These are phyloP conservation scores for Zonitis immaculata DNA, from an alignment of 2,888 invertebrate genomes.

Conservation along the genomic window DNA sequence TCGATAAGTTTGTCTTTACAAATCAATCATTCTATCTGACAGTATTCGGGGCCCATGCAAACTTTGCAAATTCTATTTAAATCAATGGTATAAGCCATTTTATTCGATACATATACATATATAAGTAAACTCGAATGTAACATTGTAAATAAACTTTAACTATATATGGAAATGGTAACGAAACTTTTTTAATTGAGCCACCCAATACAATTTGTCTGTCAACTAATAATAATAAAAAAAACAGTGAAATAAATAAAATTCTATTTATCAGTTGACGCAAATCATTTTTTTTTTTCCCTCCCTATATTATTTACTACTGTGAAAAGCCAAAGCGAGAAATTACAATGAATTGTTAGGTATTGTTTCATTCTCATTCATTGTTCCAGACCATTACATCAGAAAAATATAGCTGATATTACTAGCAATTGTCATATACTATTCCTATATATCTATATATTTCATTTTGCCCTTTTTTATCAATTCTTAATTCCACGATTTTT, in stretches of 20 bases:
- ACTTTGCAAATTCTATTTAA: conserved; percentile 18
- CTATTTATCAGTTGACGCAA: neutral
- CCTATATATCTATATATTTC: neutral
- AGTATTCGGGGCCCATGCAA: conserved; percentile 12
- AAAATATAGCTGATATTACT: neutral
- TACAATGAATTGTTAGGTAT: conserved; percentile 3
- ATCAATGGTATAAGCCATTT: conserved; percentile 16
- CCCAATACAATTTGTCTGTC: neutral
- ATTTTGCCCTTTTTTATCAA: too few species aligned
- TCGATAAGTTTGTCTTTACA: conserved; percentile 20
- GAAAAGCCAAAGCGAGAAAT: conserved; percentile 1
- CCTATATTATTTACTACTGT: conserved; percentile 1
- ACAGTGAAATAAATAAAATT: neutral
- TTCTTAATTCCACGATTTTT: too few species aligned
- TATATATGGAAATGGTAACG: neutral
- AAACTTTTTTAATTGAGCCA: neutral
- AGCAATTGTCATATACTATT: neutral
- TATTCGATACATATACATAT: conserved; percentile 17
- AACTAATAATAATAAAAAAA: neutral
- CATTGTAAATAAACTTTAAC: neutral
- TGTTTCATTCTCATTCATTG: conserved; percentile 2
- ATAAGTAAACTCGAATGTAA: too few species aligned
- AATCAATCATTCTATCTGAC: conserved; percentile 21
- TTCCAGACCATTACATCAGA: conserved; percentile 2
- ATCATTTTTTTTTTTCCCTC: neutral